Base-by-base conservation (phyloP, 2,113 vertebrate species). In the Nestor notabilis region DNA sequence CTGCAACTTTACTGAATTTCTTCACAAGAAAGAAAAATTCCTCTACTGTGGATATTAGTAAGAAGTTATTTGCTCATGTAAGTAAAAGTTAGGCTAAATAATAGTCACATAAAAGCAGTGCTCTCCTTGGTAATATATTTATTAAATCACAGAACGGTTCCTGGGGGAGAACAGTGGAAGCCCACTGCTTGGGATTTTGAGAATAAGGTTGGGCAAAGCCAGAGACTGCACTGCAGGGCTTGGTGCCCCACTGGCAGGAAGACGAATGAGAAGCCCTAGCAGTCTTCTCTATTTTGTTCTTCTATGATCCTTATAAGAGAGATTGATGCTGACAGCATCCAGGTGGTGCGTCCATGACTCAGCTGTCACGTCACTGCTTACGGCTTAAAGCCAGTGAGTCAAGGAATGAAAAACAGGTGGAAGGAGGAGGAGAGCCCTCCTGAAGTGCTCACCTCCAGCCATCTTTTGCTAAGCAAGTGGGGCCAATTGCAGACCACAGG, bases 291-390 rank as follows among this genome's bases (percentile, higher is more conserved):
- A 8, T 95, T 96, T 89, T 92, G 89, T 79, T 97, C 91, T 87
- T 94, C 86, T 96, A 85, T 95, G 96, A 97, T 95, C 94, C 94
- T 92, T 96, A 69, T 76, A 96, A 93, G 97, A 96, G 83, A 97
- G 94, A 97, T 94, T 96, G 95, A 97, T 97, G 94, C 95, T 97
- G 96, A 97, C 96, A 97, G 97, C 95, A 96, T 95, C 94, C 95
- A 97, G 96, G 97, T 97, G 95, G 95, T 89, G 83, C 4, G 28
- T 95, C 95, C 89, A 12, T 97, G 96, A 97, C 97, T 97, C 97
- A 97, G 96, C 95, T 95, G 95, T 97, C 95, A 97, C 91, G 89
- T 97, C 97, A 97, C 95, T 79, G 78, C 96, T 96, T 95, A 95
- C 87, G 11, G 96, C 89, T 91, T 66, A 83, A 43, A 97, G 94